Evolutionary conservation across 2,888 invertebrate genomes (phyloP).

Genomic region (Nomada fabriciana): DNA sequence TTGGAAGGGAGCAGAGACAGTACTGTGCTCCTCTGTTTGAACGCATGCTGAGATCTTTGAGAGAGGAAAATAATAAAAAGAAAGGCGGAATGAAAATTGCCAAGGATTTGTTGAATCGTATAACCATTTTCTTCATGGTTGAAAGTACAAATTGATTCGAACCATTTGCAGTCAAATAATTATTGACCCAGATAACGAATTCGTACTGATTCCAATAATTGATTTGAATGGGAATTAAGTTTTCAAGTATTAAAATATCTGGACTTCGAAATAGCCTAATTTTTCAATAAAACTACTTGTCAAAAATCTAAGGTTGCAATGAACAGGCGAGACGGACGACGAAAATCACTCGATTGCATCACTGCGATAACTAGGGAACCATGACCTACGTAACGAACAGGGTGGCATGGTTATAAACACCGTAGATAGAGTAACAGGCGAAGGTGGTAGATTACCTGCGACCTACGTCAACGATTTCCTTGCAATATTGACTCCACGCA

Average conservation of each 20-base stretch:
- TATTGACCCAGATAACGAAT: too few species aligned
- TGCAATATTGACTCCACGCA: conserved; percentile 64
- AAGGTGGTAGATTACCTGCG: conserved; percentile 44
- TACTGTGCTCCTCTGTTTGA: conserved; percentile 34
- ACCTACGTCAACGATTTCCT: conserved; percentile 59
- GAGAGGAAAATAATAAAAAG: neutral
- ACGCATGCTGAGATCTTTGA: conserved; percentile 8
- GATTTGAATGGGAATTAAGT: too few species aligned
- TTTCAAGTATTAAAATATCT: too few species aligned
- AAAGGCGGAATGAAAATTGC: neutral
- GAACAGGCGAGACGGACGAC: neutral
- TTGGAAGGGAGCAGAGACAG: conserved; percentile 36
- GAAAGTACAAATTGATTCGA: too few species aligned
- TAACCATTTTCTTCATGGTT: too few species aligned
- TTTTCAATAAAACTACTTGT: too few species aligned
- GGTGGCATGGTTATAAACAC: conserved; percentile 48
- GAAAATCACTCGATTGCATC: conserved; percentile 12
- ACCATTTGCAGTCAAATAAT: too few species aligned
- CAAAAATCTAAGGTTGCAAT: too few species aligned
- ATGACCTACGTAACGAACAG: conserved; percentile 47
- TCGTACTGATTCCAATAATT: too few species aligned
- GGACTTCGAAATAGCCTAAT: too few species aligned
- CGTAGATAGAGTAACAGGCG: conserved; percentile 34
- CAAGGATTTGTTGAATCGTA: too few species aligned
- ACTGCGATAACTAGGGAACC: conserved; percentile 42